phyloP scores from a whole-genome alignment of 1,140 invertebrate genomes.

The Sarcophaga peregrina region DNA sequence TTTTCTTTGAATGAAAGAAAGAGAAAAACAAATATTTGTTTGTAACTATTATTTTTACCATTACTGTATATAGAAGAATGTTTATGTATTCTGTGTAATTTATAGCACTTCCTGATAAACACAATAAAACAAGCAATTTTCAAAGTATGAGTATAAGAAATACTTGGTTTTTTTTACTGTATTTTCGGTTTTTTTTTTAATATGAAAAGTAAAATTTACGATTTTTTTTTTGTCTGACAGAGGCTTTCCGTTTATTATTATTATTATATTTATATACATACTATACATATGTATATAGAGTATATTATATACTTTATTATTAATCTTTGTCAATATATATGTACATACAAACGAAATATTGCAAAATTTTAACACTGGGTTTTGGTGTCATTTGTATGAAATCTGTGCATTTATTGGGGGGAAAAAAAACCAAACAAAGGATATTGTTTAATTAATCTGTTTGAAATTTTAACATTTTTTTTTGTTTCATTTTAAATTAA shows the following conservation, averaged over 20 bases:
- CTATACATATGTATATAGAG: no score
- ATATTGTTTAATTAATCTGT: no score
- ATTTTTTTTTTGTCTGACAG: neutral
- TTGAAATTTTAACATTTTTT: no score
- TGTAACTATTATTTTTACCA: neutral
- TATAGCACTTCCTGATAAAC: slow-evolving; percentile 38
- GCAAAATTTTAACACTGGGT: neutral
- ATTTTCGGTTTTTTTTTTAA: neutral
- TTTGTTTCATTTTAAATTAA: no score
- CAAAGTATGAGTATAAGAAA: neutral
- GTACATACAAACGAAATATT: neutral
- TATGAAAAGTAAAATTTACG: neutral
- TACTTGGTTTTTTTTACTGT: neutral
- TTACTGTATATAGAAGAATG: neutral
- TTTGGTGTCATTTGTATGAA: slow-evolving; percentile 1
- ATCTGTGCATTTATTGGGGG: neutral
- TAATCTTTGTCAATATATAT: neutral
- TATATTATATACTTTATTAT: no score
- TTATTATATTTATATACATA: neutral
- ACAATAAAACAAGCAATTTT: slow-evolving; percentile 13
- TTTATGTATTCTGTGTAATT: slow-evolving; percentile 15
- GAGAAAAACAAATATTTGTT: neutral
- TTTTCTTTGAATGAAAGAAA: no score
- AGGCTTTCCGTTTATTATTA: neutral
- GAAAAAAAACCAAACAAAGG: neutral